Evolutionary conservation across 2,113 vertebrate genomes (phyloP).

Genomic region (Hucho hucho): DNA sequence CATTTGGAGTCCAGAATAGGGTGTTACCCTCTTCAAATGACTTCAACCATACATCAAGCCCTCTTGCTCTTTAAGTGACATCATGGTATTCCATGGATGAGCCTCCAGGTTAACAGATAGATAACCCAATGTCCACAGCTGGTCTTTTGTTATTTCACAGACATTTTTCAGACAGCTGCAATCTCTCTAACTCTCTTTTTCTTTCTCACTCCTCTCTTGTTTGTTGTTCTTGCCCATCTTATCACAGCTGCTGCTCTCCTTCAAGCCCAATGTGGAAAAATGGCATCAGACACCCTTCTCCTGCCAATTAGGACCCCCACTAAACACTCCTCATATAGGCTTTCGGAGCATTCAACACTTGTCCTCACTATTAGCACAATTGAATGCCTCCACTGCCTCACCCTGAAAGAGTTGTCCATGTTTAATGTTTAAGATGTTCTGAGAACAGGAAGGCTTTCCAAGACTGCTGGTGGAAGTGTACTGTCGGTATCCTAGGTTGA

Average conservation of each 20-base stretch:
- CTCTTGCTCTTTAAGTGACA: conserved; percentile 19
- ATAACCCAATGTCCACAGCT: conserved; percentile 8
- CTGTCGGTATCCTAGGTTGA: too few relatives aligned
- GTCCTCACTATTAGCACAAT: conserved; percentile 6
- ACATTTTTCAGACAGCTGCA: conserved; percentile 37
- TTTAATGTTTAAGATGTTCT: conserved; percentile 23
- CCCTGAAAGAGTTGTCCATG: not conserved
- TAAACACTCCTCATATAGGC: not conserved
- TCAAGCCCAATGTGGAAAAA: conserved; percentile 31
- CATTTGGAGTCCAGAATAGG: conserved; percentile 7
- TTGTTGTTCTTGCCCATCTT: not conserved
- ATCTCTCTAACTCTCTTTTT: not conserved
- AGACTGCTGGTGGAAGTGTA: too few relatives aligned
- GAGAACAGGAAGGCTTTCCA: not conserved
- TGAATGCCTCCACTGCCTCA: not conserved
- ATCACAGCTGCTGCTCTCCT: conserved; percentile 46
- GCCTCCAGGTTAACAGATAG: conserved; percentile 4
- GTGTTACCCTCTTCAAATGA: conserved; percentile 5
- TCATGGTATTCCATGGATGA: conserved; percentile 12
- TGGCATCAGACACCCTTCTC: conserved; percentile 30
- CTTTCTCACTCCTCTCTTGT: not conserved
- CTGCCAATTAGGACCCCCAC: conserved; percentile 16
- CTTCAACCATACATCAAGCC: conserved; percentile 8
- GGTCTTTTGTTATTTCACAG: too few relatives aligned
- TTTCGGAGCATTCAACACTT: conserved; percentile 3